Conservation (phyloP, 2,113 vertebrate species). For the Dicrurus megarhynchus region DNA sequence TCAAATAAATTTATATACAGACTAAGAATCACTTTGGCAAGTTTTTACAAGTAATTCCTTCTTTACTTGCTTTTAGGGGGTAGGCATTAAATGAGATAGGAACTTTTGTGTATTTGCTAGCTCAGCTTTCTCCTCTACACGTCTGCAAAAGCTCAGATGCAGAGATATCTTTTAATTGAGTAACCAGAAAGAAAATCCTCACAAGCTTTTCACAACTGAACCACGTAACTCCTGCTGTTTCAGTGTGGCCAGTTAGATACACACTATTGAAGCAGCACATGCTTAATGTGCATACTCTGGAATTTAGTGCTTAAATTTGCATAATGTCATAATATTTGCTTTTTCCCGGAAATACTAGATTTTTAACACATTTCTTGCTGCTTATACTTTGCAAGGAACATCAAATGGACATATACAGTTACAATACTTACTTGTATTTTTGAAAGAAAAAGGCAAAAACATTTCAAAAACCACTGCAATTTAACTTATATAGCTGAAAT, state of each 20-base stretch:
- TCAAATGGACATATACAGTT: background rate
- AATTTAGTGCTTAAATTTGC: background rate
- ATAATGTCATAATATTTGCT: background rate
- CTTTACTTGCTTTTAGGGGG: background rate
- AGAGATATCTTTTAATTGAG: background rate
- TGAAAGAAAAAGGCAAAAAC: background rate
- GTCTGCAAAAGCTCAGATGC: background rate
- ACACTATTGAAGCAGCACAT: fast-evolving
- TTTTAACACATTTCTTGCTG: background rate
- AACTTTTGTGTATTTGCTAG: background rate
- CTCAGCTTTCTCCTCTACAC: background rate
- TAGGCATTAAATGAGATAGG: background rate
- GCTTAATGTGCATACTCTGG: background rate
- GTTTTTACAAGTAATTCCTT: background rate
- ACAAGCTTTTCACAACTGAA: background rate
- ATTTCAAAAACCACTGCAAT: background rate
- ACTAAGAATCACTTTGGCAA: background rate
- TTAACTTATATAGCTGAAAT: background rate
- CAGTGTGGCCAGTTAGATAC: background rate
- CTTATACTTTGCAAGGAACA: background rate
- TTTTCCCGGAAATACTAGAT: background rate
- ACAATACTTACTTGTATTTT: background rate
- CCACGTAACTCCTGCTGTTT: background rate
- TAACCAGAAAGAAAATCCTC: background rate
- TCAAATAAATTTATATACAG: background rate